Percentiles rank a stretch among this genome's conserved stretches.
Conservation (phyloP, 2,888 invertebrate species). For the Antheraea yamamai region DNA sequence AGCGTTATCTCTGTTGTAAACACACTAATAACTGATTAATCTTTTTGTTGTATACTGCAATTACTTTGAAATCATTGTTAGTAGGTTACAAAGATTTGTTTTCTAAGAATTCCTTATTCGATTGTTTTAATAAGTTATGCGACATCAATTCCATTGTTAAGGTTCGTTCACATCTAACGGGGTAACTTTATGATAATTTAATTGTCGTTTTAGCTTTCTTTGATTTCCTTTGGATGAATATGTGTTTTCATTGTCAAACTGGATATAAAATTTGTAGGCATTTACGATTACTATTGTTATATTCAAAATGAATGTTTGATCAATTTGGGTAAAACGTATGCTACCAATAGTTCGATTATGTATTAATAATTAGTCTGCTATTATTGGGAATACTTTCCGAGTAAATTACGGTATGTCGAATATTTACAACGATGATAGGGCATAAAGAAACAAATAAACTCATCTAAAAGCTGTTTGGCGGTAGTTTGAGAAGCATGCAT, state of each 20-base stretch:
- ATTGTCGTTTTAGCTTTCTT: background rate
- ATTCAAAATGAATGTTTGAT: background rate
- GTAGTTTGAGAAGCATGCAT: too few relatives aligned
- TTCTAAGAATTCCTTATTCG: background rate
- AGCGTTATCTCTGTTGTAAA: background rate
- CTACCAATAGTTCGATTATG: too few relatives aligned
- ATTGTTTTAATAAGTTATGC: background rate
- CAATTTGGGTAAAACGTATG: background rate
- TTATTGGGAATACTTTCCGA: too few relatives aligned
- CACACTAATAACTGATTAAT: background rate
- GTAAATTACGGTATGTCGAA: too few relatives aligned
- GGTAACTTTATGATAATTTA: background rate
- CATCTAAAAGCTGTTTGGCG: too few relatives aligned
- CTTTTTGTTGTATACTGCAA: background rate
- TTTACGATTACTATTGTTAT: background rate
- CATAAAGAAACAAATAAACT: too few relatives aligned
- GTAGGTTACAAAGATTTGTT: background rate
- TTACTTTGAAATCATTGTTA: background rate
- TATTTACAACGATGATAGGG: too few relatives aligned
- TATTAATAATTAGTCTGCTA: too few relatives aligned
- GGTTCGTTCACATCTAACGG: constrained; percentile 18
- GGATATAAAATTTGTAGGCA: background rate
- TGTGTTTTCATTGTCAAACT: background rate
- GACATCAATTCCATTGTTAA: constrained; percentile 6
- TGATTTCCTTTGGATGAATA: background rate